Base-by-base conservation (phyloP, 2,888 invertebrate species). In the Neelides folsomi region DNA sequence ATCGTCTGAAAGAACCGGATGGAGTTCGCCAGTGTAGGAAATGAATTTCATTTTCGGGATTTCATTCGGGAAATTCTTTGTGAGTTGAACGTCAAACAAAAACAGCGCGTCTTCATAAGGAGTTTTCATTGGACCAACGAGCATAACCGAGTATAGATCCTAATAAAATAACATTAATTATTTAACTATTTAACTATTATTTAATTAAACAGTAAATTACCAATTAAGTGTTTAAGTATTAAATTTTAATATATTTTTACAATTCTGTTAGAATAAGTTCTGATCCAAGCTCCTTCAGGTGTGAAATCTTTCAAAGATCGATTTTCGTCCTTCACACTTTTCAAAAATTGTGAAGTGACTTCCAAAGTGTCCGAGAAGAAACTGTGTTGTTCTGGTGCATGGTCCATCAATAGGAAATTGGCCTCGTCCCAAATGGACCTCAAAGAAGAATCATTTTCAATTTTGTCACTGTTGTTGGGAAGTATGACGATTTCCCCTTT, bases 41-140 rank as follows among this genome's bases (percentile, higher is more conserved):
- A 89, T 82, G 71, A 89, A 95, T 73, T 90, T 87, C 68, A 90
- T 87, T 20, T 83, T 73, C 7, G 95, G 94, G 15, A 94, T 93
- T 52, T 81, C 81, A 55, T 79, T 77, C 7, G 94, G 94, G 73
- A 92, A 95, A 68, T 89, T 86, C 0, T 81, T 78, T n/a, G 88
- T 85, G 41, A 95, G 76, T 72, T 92, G 89, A 61, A 94, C 82
- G 72, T 95, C 94, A 73, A 95, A 95, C 67, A 90, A 77, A 72
- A 94, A 94, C 60, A 94, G 74, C 0, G 92, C 93, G 68, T 88
- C 92, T 71, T 94, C 90, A 71, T 94, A 95, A 0, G 94, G 95
- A 0, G 94, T 95, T 65, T 83, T 83, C 56, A 79, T 79, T 1
- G 94, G 94, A 0, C 94, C 94, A 49, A 83, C 78, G 64, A 95